Evolutionary conservation across 2,888 invertebrate species (phyloP).

Genomic region (Zygaena filipendulae): DNA sequence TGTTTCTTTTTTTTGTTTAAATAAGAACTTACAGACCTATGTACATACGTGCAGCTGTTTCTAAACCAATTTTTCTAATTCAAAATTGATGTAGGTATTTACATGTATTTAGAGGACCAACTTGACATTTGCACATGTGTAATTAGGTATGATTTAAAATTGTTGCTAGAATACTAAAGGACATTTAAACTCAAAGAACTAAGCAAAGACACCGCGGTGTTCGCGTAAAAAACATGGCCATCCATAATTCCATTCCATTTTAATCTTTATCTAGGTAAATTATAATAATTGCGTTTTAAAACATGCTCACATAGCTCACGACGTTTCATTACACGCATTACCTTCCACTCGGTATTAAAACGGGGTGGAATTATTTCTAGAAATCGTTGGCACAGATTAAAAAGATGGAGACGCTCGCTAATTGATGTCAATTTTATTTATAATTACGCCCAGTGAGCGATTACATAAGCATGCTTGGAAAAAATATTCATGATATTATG

Average conservation of each 20-base stretch:
- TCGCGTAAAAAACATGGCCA: no score
- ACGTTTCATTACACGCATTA: slow-evolving; percentile 37
- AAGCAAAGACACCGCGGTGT: no score
- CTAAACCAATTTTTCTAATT: no score
- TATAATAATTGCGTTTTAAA: slow-evolving; percentile 12
- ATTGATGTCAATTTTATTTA: slow-evolving; percentile 63
- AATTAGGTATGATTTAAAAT: no score
- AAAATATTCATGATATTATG: slow-evolving; percentile 37
- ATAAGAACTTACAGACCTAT: no score
- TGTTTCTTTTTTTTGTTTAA: no score
- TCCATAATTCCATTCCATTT: slow-evolving; percentile 25
- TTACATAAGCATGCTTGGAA: slow-evolving; percentile 24
- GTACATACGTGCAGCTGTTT: no score
- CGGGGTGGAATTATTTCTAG: slow-evolving; percentile 52
- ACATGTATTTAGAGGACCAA: no score
- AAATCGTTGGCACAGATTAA: slow-evolving; percentile 53
- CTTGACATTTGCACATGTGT: no score
- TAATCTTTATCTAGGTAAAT: slow-evolving; percentile 10
- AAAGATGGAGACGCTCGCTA: slow-evolving; percentile 34
- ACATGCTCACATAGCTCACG: slow-evolving; percentile 15
- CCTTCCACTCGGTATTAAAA: slow-evolving; percentile 29
- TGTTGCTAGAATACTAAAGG: no score
- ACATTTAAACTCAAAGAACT: no score
- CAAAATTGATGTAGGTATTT: no score
- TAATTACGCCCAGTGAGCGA: slow-evolving; percentile 37